Percentiles rank a stretch among this genome's conserved stretches.
These are phyloP conservation scores for Bergia puertoricense DNA, from an alignment of 92 coral and sea anemone species.

Conservation along the genomic window DNA sequence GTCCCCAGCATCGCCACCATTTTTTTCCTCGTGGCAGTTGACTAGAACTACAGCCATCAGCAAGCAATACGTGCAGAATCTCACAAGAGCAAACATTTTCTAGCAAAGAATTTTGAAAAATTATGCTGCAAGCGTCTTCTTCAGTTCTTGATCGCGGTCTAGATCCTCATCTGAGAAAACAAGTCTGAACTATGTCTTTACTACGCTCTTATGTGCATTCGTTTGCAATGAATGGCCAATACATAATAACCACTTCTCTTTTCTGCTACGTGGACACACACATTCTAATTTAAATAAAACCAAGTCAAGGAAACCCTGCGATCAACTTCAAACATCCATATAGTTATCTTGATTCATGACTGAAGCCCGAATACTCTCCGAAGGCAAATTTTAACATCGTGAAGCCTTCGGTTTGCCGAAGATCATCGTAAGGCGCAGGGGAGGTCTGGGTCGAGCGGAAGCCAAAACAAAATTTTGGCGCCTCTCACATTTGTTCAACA, in stretches of 20 bases:
- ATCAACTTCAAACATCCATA: conserved; percentile 12
- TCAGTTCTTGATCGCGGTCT: background rate
- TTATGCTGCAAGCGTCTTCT: background rate
- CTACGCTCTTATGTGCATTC: background rate
- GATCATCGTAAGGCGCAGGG: background rate
- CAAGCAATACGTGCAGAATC: conserved; percentile 4
- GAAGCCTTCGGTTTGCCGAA: background rate
- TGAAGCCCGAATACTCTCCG: background rate
- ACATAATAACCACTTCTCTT: background rate
- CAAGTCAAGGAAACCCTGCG: conserved; percentile 33
- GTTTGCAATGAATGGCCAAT: background rate
- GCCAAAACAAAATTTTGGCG: conserved; percentile 23
- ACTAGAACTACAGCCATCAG: background rate
- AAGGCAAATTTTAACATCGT: background rate
- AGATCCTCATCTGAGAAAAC: background rate
- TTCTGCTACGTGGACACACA: conserved; percentile 33
- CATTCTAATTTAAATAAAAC: conserved; percentile 19
- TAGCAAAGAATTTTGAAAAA: background rate
- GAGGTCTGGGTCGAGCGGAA: conserved; percentile 19
- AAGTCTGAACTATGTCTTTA: no score
- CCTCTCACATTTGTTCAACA: conserved; percentile 8
- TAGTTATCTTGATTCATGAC: background rate
- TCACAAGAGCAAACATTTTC: conserved; percentile 1
- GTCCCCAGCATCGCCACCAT: background rate
- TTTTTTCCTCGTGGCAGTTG: conserved; percentile 1